Evolutionary conservation across 2,797 vertebrate genomes (phyloP), one percentile per base, ranked within the genome.

Genomic region (Salmo trutta): DNA sequence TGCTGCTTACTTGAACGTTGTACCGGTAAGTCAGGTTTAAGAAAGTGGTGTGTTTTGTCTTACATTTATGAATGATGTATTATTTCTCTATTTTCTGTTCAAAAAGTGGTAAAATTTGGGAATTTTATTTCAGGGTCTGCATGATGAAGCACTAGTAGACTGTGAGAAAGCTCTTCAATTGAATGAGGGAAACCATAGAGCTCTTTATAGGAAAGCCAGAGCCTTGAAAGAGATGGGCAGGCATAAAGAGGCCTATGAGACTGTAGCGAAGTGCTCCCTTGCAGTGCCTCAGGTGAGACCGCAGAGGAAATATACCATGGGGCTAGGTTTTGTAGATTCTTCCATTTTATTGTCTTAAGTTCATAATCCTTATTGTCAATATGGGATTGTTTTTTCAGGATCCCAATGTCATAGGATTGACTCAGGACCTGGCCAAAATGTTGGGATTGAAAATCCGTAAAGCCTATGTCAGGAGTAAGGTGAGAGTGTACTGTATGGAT

Each of bases 361-460:
- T 7, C 3, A 19, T 66, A n/a, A 1, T 47, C 10, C 41, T 47
- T 47, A 47, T 51, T 12, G 5, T 77, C 17, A 5, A 1, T 84
- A 29, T 79, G 14, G 15, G 5, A 0, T 87, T 85, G 82, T 80
- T 81, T 79, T 73, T 70, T 64, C 81, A 99, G 98, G 97, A 99
- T 94, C 88, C 96, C 88, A 95, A 91, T 91, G 98, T 99, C 85
- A 97, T 96, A 89, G 96, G 97, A 87, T 90, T 99, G 91, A 98
- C 97, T 81, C 97, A 98, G 94, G 96, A 98, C 81, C 91, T 99
- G 83, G 97, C 97, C 91, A 96, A 97, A 92, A 94, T 95, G 89
- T 94, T 99, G 88, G 97, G 97, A 78, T 91, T 99, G 89, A 99
- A 99, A 96, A 97, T 99, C 89, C 96, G 98, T 81, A 99, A 98